phyloP scores from a whole-genome alignment of 2,113 vertebrate genomes.

The Craseonycteris thonglongyai region DNA sequence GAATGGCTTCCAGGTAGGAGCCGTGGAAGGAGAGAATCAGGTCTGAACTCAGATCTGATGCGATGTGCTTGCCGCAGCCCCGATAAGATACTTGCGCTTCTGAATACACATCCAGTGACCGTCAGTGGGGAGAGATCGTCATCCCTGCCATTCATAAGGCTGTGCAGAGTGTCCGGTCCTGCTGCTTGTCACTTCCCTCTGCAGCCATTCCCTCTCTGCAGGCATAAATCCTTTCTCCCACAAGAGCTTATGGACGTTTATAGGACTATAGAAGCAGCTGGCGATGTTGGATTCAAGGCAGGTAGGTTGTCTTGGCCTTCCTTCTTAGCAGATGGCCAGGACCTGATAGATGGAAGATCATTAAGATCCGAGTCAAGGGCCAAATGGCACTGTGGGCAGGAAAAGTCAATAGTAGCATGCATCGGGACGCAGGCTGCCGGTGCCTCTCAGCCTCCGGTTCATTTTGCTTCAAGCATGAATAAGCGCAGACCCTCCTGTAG shows the following conservation, averaged over 20 bases:
- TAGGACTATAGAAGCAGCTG: constrained; percentile 74
- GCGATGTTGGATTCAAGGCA: constrained; percentile 73
- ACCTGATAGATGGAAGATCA: constrained; percentile 77
- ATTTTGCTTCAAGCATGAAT: not conserved
- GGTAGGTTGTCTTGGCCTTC: constrained; percentile 76
- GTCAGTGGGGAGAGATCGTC: rapidly evolving
- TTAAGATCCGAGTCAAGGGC: constrained; percentile 75
- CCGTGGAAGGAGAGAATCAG: not conserved
- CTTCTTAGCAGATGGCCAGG: constrained; percentile 79
- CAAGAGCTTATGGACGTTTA: constrained; percentile 63
- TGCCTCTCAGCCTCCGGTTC: not conserved
- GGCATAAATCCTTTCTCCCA: constrained; percentile 64
- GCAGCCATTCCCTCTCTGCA: constrained; percentile 61
- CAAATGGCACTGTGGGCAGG: constrained; percentile 73
- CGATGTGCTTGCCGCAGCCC: not conserved
- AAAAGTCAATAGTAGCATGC: constrained; percentile 67
- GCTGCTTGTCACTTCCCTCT: constrained; percentile 50
- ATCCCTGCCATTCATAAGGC: not conserved
- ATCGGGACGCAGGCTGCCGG: not conserved
- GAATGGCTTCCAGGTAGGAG: not conserved
- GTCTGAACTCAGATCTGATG: not conserved
- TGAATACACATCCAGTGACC: not conserved
- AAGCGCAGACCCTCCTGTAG: not conserved
- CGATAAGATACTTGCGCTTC: not conserved
- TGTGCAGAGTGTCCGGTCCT: constrained; percentile 19